Conservation (phyloP, 2,888 invertebrate species). For the Gymnocheta viridis region DNA sequence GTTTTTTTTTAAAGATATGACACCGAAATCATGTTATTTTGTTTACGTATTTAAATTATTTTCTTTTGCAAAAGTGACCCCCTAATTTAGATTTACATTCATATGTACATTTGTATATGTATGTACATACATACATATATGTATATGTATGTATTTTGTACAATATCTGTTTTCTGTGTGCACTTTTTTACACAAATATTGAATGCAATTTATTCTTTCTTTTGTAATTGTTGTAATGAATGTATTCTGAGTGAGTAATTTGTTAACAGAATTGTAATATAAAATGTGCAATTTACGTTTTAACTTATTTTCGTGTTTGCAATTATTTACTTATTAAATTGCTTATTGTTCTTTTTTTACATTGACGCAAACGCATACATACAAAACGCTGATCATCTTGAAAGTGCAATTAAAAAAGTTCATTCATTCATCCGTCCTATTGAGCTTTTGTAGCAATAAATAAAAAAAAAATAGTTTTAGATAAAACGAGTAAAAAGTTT, state of each 20-base stretch:
- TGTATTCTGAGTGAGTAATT: slow-evolving; percentile 22
- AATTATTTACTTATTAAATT: neutral
- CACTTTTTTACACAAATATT: slow-evolving; percentile 25
- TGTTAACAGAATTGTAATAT: slow-evolving; percentile 27
- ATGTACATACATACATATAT: neutral
- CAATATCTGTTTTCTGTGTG: neutral
- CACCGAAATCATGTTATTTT: neutral
- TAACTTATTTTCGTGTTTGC: slow-evolving; percentile 22
- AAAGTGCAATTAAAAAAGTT: slow-evolving; percentile 10
- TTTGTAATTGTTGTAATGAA: neutral
- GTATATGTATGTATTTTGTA: neutral
- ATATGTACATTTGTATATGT: neutral
- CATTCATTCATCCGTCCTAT: slow-evolving; percentile 36
- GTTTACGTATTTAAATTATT: neutral
- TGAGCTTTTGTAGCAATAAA: neutral
- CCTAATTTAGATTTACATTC: neutral
- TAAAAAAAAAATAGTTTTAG: neutral
- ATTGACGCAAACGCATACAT: neutral
- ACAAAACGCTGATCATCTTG: neutral
- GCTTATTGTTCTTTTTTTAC: neutral
- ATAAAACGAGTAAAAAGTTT: too few relatives aligned
- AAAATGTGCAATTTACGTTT: slow-evolving; percentile 47
- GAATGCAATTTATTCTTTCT: slow-evolving; percentile 2
- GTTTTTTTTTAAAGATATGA: too few relatives aligned
- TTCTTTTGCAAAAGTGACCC: neutral